These are phyloP conservation scores for Calidris pygmaea DNA, from an alignment of 2,113 vertebrate genomes.

Conservation along the genomic window DNA sequence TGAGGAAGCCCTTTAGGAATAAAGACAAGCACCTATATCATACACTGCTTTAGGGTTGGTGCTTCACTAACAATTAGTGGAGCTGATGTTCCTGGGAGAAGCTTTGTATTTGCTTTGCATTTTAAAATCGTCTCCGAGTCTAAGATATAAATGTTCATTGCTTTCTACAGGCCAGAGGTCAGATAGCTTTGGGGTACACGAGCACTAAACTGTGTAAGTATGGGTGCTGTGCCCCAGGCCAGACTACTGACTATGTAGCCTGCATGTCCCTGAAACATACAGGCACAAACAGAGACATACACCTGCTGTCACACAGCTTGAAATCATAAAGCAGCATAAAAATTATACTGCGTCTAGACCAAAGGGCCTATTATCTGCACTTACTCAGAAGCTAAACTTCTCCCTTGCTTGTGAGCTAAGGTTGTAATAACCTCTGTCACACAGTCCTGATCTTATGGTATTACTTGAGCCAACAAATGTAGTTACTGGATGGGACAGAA, in stretches of 20 bases:
- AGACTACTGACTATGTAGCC: background rate
- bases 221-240: background rate
- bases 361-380: background rate
- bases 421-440: background rate
- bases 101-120: background rate
- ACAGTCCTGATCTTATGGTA: background rate
- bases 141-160: background rate
- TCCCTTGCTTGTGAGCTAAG: background rate
- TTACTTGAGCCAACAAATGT: background rate
- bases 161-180: background rate
- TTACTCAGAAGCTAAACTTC: background rate
- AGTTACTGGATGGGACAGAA: background rate
- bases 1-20: background rate
- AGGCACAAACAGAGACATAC: background rate
- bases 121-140: background rate
- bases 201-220: background rate
- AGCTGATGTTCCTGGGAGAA: background rate
- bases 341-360: background rate
- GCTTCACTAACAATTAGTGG: conserved; percentile 29
- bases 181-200: background rate
- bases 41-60: conserved; percentile 41
- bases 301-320: background rate
- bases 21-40: conserved; percentile 26
- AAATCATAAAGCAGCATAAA: background rate
- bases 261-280: background rate